A percentile compares a stretch with the other conserved stretches of the same genome.
phyloP scores from a whole-genome alignment of 2,113 vertebrate species.

The Antechinus stuartii region DNA sequence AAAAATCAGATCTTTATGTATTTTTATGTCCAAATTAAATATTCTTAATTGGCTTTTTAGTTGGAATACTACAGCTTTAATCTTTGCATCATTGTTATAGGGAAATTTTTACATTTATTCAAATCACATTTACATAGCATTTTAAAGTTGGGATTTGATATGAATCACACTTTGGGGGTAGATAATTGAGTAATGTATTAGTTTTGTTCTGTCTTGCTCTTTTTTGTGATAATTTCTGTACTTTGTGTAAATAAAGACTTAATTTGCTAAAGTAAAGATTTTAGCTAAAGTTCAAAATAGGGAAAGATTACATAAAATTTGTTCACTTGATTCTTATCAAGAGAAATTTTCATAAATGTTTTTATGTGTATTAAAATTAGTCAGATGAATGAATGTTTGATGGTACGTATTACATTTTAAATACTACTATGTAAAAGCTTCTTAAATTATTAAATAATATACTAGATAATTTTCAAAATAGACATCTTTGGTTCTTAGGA shows the following conservation, averaged over 20 bases:
- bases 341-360: not conserved
- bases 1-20: conserved; percentile 13
- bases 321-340: conserved; percentile 48
- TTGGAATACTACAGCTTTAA: conserved; percentile 70
- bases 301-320: conserved; percentile 20
- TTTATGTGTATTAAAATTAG: conserved; percentile 40
- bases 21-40: conserved; percentile 74
- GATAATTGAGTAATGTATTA: conserved; percentile 56
- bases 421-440: conserved; percentile 36
- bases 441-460: not conserved
- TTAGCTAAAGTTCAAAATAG: conserved; percentile 28
- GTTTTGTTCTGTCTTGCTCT: not conserved
- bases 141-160: conserved; percentile 57
- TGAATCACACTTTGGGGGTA: not conserved
- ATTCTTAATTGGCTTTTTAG: conserved; percentile 63
- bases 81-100: conserved; percentile 52
- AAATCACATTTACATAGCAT: conserved; percentile 15
- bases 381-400: not conserved
- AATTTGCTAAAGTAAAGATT: conserved; percentile 44
- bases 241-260: not conserved
- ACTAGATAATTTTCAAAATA: conserved; percentile 2
- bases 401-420: not conserved
- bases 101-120: conserved; percentile 52
- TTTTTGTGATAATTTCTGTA: conserved; percentile 54
- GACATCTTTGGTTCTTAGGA: conserved; percentile 41